Base-by-base conservation (phyloP, 2,113 vertebrate species). In the Boleophthalmus pectinirostris region DNA sequence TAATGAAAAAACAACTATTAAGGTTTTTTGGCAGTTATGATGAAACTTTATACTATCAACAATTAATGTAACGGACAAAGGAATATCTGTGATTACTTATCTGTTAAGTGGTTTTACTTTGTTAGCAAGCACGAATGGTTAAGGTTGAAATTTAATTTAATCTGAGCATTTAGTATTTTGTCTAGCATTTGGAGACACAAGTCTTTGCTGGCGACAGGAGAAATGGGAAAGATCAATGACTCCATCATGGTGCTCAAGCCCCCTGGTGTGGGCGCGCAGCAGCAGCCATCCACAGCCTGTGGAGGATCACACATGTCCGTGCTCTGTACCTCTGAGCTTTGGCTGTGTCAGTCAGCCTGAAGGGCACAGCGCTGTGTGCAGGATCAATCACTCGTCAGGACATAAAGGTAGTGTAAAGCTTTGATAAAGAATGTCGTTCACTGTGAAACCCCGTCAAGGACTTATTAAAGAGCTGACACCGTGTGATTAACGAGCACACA, bases 351-450 rank as follows among this genome's bases (percentile, higher is more conserved):
- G 81, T 82, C 81, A 75, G 79, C 72, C 69, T 75, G 88, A 91
- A 92, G 91, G 89, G 87, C 89, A 88, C 71, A 82, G 64, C 63
- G 12, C 68, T 82, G 74, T 71, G 20, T 20, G 77, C 60, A 23
- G 78, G 88, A 93, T 93, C 91, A 91, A 86, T 93, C 92, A 92
- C 76, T 61, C 75, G 60, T 16, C 86, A 47, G 85, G 85, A 85
- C 84, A 83, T 74, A 57, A 68, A 75, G 85, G 77, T 87, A 87
- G 84, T 79, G 89, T 91, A 90, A 93, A 92, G 80, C 92, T 93
- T 91, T 92, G 92, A 92, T 93, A 91, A 92, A 92, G 89, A 88
- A 87, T 88, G 81, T 91, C 85, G 89, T 89, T 92, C 85, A 74
- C 73, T 23, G 87, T 71, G 56, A 92, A 92, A 88, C 87, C 88